Evolutionary conservation across 2,888 invertebrate species (phyloP), one percentile per base, ranked within the genome.

Genomic region (Imbricaverruca yamaguchii): DNA sequence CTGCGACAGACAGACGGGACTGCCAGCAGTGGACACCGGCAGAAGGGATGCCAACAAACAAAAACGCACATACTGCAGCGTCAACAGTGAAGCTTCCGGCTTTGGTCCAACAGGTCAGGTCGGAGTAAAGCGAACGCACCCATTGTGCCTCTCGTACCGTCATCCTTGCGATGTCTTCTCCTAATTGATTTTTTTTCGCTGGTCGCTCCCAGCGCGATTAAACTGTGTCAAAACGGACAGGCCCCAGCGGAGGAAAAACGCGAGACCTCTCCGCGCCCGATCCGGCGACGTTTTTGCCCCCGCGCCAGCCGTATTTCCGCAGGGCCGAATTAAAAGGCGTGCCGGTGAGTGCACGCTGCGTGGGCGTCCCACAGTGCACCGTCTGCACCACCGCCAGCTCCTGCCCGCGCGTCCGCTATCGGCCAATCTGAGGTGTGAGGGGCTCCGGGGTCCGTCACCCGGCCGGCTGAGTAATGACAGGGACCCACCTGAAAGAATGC

Each of bases 391-490:
- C 57, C 57, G 57, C 21, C 8, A 21, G 8, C 67, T 25, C n/a
- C 23, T 25, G 67, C 67, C 67, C 23, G 2, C 67, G 8, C 25
- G 15, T 11, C 7, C 13, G 39, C 69, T 69, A 69, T 69, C 69
- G 12, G 39, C 4, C 39, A 9, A 69, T 69, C 69, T 15, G 69
- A 69, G 69, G 69, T 69, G 69, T 39, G 69, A 69, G 69, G 18
- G 69, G 69, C 15, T 2, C 61, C 15, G 18, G 61, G 7, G 18
- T 7, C 15, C 39, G 39, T 4, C 39, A 39, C 39, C 39, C 61
- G 18, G 61, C 15, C 61, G 61, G 18, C 61, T 61, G 69, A 69
- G 69, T 69, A 69, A 69, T 69, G 69, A 69, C 69, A 69, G 15
- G 69, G 69, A 15, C 25, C 69, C 39, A 15, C 69, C 39, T 12